These are phyloP conservation scores for Lathronympha strigana DNA, from an alignment of 2,888 invertebrate species.

Conservation along the genomic window DNA sequence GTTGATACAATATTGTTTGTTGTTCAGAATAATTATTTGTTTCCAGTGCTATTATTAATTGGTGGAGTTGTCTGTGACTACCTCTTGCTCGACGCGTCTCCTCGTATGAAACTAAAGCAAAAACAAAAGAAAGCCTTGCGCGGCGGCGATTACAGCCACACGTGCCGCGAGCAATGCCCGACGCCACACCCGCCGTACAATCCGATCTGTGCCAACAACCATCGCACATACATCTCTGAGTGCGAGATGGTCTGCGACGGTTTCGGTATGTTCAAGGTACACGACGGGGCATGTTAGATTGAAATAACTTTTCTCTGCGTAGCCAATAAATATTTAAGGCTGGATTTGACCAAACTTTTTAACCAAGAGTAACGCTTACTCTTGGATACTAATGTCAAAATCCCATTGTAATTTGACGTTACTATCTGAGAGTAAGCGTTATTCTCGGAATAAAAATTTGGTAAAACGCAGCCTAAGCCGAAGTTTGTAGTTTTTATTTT, in stretches of 20 bases:
- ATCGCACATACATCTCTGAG: neutral
- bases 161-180: neutral
- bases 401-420: too few species aligned
- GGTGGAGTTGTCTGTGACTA: neutral
- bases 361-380: too few species aligned
- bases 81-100: neutral
- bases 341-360: too few species aligned
- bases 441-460: too few species aligned
- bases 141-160: too few species aligned
- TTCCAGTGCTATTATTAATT: slow-evolving; percentile 8
- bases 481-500: neutral
- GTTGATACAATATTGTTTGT: too few species aligned
- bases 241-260: slow-evolving; percentile 2
- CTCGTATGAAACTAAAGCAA: too few species aligned
- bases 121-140: neutral
- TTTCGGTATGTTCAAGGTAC: neutral
- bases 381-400: too few species aligned
- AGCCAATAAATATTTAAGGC: neutral
- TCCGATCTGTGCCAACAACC: neutral
- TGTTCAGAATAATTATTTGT: neutral
- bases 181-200: neutral
- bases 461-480: neutral
- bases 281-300: neutral
- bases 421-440: too few species aligned
- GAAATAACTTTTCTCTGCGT: neutral